A percentile compares a stretch with the other conserved stretches of the same genome.
Evolutionary conservation across 2,113 vertebrate genomes (phyloP).

Genomic region (Oreocharis arfaki): DNA sequence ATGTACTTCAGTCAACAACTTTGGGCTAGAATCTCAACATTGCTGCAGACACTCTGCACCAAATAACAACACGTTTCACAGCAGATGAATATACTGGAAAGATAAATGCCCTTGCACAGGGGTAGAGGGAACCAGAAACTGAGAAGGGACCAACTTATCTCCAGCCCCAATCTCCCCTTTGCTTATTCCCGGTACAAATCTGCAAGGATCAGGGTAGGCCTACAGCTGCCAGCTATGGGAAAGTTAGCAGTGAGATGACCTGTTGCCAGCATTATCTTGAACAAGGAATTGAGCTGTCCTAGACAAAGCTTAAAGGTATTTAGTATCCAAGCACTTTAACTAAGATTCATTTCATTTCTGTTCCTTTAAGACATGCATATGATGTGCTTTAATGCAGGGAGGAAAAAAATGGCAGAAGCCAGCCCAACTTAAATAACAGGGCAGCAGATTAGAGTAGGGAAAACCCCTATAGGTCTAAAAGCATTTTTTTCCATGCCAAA

Average conservation of each 20-base stretch:
- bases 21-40: neutral
- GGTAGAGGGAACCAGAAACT: neutral
- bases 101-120: neutral
- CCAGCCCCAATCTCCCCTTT: neutral
- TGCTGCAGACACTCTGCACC: neutral
- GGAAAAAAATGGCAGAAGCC: neutral
- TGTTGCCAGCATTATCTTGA: neutral
- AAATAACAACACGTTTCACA: neutral
- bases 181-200: neutral
- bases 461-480: neutral
- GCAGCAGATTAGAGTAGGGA: neutral
- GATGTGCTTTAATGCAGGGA: neutral
- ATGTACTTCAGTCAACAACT: neutral
- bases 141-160: neutral
- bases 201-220: neutral
- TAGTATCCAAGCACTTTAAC: neutral
- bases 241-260: neutral
- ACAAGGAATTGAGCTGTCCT: neutral
- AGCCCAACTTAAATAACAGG: neutral
- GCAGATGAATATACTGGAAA: neutral
- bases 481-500: neutral
- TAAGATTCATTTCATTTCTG: neutral
- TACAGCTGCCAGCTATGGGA: neutral
- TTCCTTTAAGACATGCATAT: neutral
- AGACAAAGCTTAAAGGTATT: neutral